Percentiles rank a stretch among this genome's conserved stretches.
Evolutionary conservation across 1,140 invertebrate genomes (phyloP).

Genomic region (Platyura marginata): DNA sequence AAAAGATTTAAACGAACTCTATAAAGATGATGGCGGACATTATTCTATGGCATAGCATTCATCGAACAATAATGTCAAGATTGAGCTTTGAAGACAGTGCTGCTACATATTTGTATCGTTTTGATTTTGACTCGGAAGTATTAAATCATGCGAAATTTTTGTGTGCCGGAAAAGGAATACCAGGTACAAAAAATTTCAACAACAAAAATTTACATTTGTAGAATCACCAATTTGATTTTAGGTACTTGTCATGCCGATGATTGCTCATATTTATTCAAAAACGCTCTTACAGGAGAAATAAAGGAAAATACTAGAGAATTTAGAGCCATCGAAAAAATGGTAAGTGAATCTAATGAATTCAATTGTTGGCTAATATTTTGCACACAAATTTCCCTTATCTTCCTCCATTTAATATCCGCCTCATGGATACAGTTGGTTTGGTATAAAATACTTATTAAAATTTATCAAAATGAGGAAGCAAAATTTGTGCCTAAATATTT

Average conservation of each 20-base stretch:
- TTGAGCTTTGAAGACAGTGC: constrained; percentile 10
- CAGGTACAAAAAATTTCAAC: neutral
- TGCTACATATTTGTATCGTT: constrained; percentile 27
- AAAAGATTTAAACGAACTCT: too few species aligned
- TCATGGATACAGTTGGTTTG: too few species aligned
- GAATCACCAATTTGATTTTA: constrained; percentile 9
- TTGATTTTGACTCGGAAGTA: constrained; percentile 21
- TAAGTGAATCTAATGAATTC: constrained; percentile 12
- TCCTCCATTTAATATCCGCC: too few species aligned
- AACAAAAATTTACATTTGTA: constrained; percentile 6
- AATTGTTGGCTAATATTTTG: too few species aligned
- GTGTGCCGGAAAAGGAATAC: constrained; percentile 6
- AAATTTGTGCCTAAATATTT: too few species aligned
- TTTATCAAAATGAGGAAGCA: too few species aligned
- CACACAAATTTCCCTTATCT: too few species aligned
- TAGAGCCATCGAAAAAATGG: constrained; percentile 23
- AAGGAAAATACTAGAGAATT: constrained; percentile 15
- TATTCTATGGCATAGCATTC: constrained; percentile 26
- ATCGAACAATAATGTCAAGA: constrained; percentile 15
- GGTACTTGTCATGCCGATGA: constrained; percentile 43
- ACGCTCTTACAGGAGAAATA: constrained; percentile 21
- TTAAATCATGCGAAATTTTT: constrained; percentile 19
- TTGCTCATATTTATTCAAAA: constrained; percentile 38
- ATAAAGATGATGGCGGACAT: constrained; percentile 17
- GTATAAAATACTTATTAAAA: too few species aligned